Evolutionary conservation across 2,888 invertebrate species (phyloP).

Genomic region (Ypsolopha sequella): DNA sequence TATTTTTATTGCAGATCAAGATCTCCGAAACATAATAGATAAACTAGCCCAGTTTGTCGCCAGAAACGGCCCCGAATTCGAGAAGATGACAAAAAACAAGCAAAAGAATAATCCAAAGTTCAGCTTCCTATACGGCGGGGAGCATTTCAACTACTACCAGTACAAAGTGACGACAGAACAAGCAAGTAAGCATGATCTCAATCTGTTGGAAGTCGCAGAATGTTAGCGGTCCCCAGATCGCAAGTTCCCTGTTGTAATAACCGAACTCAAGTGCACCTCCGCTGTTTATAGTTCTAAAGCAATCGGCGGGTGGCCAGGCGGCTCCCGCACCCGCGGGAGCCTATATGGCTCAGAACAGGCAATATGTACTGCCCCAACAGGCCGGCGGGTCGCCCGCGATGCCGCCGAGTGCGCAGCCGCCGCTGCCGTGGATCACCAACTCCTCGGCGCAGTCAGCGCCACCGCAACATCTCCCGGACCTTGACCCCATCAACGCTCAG

Average conservation of each 20-base stretch:
- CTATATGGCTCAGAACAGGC: constrained; percentile 70
- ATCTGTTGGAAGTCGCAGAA: constrained; percentile 40
- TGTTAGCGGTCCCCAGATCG: constrained; percentile 28
- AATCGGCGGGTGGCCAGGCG: constrained; percentile 72
- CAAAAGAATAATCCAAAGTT: constrained; percentile 98
- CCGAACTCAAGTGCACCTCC: constrained; percentile 64
- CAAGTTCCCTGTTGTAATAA: constrained; percentile 51
- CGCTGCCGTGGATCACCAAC: constrained; percentile 59
- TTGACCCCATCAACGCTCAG: constrained; percentile 78
- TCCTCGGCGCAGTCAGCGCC: constrained; percentile 47
- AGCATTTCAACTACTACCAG: constrained; percentile 96
- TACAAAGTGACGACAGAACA: constrained; percentile 96
- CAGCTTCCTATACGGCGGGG: constrained; percentile 96
- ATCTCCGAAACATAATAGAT: constrained; percentile 97
- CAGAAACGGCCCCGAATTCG: constrained; percentile 99
- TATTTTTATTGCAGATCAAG: constrained; percentile 78
- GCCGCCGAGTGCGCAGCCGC: constrained; percentile 65
- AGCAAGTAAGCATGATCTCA: constrained; percentile 80
- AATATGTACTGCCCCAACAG: constrained; percentile 72
- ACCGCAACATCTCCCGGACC: constrained; percentile 30
- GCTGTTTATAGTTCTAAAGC: constrained; percentile 82
- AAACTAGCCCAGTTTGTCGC: constrained; percentile 99
- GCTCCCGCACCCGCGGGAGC: constrained; percentile 62
- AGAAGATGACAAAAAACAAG: constrained; percentile 98
- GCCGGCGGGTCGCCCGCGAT: constrained; percentile 60